These are phyloP conservation scores for Melanogrammus aeglefinus DNA, from an alignment of 2,797 vertebrate genomes.

Conservation along the genomic window DNA sequence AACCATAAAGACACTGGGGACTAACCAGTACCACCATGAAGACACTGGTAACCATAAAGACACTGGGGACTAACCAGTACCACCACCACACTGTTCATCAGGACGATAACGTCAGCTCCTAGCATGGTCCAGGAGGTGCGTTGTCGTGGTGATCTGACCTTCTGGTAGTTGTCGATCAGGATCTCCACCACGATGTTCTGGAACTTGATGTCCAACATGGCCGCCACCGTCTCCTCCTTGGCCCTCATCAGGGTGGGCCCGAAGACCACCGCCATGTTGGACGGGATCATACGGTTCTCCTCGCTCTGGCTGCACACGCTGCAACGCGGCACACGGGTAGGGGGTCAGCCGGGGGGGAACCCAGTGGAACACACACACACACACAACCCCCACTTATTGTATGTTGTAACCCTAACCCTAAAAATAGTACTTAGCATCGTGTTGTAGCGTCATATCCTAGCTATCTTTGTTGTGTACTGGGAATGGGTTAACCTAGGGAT, in stretches of 20 bases:
- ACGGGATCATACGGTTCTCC: slow-evolving; percentile 90
- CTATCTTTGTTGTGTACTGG: too few relatives aligned
- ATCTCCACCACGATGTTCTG: slow-evolving; percentile 98
- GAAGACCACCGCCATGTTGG: slow-evolving; percentile 97
- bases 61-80: too few relatives aligned
- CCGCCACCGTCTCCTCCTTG: slow-evolving; percentile 94
- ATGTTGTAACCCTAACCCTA: too few relatives aligned
- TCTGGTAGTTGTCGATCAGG: slow-evolving; percentile 89
- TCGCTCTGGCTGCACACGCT: slow-evolving; percentile 89
- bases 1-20: too few relatives aligned
- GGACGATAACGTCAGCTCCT: background rate
- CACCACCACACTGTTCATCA: background rate
- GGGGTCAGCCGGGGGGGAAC: background rate
- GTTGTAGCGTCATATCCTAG: too few relatives aligned
- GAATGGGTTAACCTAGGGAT: too few relatives aligned
- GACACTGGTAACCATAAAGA: too few relatives aligned
- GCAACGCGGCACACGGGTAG: slow-evolving; percentile 31
- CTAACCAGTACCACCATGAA: too few relatives aligned
- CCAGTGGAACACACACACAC: background rate
- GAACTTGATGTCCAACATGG: slow-evolving; percentile 99
- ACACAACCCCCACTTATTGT: too few relatives aligned
- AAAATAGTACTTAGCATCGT: too few relatives aligned
- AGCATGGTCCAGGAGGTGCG: background rate
- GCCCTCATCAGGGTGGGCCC: slow-evolving; percentile 95
- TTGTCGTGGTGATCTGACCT: slow-evolving; percentile 67